Evolutionary conservation across 2,113 vertebrate species (phyloP).

Genomic region (Nycticorax nycticorax): DNA sequence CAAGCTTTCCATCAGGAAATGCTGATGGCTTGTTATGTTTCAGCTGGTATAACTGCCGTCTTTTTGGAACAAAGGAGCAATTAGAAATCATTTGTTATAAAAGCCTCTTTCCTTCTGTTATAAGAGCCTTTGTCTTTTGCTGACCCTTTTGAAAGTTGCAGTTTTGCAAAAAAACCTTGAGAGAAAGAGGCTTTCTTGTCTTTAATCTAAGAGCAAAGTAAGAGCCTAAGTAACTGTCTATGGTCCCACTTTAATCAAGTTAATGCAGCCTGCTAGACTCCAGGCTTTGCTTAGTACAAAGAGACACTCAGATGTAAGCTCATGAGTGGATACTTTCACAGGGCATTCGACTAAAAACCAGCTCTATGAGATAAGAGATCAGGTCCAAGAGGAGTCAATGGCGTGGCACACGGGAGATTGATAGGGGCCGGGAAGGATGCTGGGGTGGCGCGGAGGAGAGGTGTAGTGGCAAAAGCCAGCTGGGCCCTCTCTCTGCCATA

Average conservation of each 20-base stretch:
- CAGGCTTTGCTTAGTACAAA: constrained; percentile 87
- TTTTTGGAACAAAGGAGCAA: constrained; percentile 91
- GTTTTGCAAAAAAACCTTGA: constrained; percentile 78
- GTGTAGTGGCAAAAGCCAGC: constrained; percentile 77
- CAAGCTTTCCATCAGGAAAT: constrained; percentile 83
- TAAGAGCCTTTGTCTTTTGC: constrained; percentile 87
- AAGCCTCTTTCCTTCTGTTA: constrained; percentile 89
- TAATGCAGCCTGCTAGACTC: constrained; percentile 89
- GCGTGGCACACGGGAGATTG: constrained; percentile 64
- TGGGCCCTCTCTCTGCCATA: constrained; percentile 75
- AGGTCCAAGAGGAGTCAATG: constrained; percentile 73
- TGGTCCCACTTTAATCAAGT: constrained; percentile 95
- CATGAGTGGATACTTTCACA: constrained; percentile 79
- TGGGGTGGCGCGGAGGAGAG: constrained; percentile 76
- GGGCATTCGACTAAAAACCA: constrained; percentile 73
- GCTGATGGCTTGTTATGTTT: constrained; percentile 75
- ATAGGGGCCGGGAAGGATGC: constrained; percentile 78
- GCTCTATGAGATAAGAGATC: constrained; percentile 75
- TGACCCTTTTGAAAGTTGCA: constrained; percentile 90
- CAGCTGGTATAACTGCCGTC: constrained; percentile 79
- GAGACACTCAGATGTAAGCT: constrained; percentile 84
- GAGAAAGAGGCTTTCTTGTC: constrained; percentile 78
- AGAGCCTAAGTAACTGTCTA: constrained; percentile 83
- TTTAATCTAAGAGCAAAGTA: constrained; percentile 93
- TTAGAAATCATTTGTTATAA: constrained; percentile 97